phyloP scores from a whole-genome alignment of 2,113 vertebrate species.

The Uropsilus gracilis region DNA sequence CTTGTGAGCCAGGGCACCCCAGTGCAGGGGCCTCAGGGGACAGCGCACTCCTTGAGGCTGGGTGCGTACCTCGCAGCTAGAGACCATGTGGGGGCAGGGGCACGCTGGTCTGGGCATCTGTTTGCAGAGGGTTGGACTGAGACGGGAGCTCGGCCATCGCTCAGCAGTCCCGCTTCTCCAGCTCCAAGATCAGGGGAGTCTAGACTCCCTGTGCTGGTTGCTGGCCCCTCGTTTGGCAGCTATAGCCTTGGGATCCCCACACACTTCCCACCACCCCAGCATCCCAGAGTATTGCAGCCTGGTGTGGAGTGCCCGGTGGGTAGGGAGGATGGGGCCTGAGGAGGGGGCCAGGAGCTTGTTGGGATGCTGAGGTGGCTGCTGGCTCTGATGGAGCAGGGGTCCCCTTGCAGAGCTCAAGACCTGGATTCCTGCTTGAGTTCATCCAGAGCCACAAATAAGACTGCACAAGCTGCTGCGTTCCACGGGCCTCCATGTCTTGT shows the following conservation, averaged over 20 bases:
- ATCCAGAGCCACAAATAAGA: not conserved
- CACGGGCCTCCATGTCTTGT: not conserved
- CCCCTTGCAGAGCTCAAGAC: not conserved
- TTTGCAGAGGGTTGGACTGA: rapidly evolving
- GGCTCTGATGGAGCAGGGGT: not conserved
- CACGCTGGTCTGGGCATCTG: rapidly evolving
- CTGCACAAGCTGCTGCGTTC: not conserved
- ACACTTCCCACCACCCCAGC: rapidly evolving
- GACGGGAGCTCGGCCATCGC: rapidly evolving
- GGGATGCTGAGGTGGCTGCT: not conserved
- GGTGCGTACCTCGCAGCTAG: not conserved
- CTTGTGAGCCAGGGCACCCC: no score
- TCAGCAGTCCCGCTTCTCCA: not conserved
- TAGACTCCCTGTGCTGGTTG: not conserved
- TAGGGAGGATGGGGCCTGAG: not conserved
- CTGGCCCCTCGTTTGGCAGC: not conserved
- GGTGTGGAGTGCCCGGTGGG: not conserved
- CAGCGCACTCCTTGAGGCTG: rapidly evolving
- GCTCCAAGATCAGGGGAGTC: not conserved
- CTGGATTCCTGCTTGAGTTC: not conserved
- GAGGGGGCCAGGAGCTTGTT: no score
- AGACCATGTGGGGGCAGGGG: rapidly evolving
- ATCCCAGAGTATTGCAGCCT: rapidly evolving
- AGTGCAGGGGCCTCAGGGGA: not conserved
- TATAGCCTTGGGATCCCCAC: not conserved